Percentiles rank a stretch among this genome's conserved stretches.
phyloP scores from a whole-genome alignment of 2,797 vertebrate genomes.

The Pempheris klunzingeri region DNA sequence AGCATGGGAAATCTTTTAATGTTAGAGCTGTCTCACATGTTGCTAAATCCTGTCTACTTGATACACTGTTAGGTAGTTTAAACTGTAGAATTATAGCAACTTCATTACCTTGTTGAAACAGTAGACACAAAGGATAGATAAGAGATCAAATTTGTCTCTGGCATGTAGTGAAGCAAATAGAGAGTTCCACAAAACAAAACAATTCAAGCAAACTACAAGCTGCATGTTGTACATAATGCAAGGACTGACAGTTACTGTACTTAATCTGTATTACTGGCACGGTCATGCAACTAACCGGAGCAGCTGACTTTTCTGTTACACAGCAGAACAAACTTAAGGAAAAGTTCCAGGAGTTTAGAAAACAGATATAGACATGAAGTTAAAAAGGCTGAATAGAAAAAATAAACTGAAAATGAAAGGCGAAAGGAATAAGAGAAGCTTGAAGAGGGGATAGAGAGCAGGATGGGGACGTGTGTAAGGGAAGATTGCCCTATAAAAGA shows the following conservation, averaged over 20 bases:
- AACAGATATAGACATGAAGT: constrained; percentile 11
- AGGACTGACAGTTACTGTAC: background rate
- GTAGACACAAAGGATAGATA: no score
- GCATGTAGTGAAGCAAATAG: background rate
- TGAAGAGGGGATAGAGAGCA: constrained; percentile 19
- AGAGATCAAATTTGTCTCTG: background rate
- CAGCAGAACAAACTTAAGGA: background rate
- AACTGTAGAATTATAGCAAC: background rate
- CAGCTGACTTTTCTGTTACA: background rate
- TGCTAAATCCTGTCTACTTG: background rate
- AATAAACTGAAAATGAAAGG: constrained; percentile 1
- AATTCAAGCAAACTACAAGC: background rate
- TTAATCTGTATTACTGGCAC: background rate
- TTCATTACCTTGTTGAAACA: background rate
- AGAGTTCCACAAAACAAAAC: background rate
- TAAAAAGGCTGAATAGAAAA: constrained; percentile 17
- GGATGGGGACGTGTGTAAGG: constrained; percentile 3
- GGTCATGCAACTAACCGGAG: background rate
- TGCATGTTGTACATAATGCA: background rate
- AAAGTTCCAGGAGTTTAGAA: constrained; percentile 6
- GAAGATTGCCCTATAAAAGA: constrained; percentile 46
- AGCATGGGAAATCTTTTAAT: background rate
- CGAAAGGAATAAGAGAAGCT: constrained; percentile 5
- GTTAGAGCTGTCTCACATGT: background rate
- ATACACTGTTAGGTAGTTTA: background rate